phyloP scores from a whole-genome alignment of 1,140 invertebrate species.

The Octopus bimaculoides region DNA sequence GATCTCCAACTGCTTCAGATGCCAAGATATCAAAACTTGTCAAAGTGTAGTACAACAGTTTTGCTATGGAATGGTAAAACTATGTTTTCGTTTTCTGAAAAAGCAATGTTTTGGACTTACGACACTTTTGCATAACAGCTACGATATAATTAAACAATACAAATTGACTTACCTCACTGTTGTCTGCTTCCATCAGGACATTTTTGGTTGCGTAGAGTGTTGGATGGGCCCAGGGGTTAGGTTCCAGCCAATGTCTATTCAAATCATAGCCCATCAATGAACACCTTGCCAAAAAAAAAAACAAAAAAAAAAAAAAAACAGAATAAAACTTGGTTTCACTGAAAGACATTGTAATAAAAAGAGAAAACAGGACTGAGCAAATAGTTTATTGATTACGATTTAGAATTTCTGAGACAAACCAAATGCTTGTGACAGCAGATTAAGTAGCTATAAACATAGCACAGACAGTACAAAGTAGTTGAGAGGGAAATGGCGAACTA shows the following conservation, averaged over 20 bases:
- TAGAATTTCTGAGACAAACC: no score
- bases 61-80: neutral
- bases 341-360: neutral
- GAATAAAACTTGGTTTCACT: neutral
- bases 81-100: neutral
- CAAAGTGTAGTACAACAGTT: neutral
- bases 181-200: conserved; percentile 67
- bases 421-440: no score
- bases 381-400: no score
- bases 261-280: conserved; percentile 88
- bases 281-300: conserved; percentile 61
- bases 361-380: neutral
- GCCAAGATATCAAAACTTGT: neutral
- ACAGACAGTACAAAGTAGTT: no score
- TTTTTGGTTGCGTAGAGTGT: conserved; percentile 78
- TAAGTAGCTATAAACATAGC: no score
- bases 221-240: conserved; percentile 87
- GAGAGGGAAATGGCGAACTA: no score
- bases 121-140: neutral
- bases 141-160: neutral
- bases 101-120: neutral
- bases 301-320: neutral
- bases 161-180: conserved; percentile 47
- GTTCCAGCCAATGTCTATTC: conserved; percentile 86
- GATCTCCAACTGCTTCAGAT: neutral